Conservation (phyloP, 2,797 vertebrate species). For the Enteromius viviparus region DNA sequence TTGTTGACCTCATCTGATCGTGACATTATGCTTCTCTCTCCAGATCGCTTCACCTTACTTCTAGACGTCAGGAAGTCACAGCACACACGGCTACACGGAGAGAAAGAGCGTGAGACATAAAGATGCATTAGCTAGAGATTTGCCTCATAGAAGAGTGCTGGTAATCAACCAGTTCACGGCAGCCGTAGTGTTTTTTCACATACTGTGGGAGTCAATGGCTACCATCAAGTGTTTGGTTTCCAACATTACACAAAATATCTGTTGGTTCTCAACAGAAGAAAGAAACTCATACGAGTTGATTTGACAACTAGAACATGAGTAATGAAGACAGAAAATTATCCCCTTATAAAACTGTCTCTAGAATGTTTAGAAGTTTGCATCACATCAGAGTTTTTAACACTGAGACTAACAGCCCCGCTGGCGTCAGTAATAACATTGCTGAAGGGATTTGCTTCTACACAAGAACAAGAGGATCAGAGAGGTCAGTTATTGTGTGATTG, state of each 20-base stretch:
- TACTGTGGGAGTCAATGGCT: background rate
- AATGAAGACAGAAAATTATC: background rate
- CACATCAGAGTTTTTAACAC: background rate
- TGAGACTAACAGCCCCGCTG: background rate
- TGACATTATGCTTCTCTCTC: conserved; percentile 75
- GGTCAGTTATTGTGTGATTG: conserved; percentile 12
- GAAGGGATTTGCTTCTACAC: conserved; percentile 14
- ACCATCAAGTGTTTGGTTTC: background rate
- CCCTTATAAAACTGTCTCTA: background rate
- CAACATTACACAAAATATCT: background rate
- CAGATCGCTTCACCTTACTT: conserved; percentile 7
- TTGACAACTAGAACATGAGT: too few species aligned
- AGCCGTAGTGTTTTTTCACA: background rate
- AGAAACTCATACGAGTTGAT: background rate
- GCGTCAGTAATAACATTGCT: background rate
- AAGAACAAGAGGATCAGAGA: conserved; percentile 10
- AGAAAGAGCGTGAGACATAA: background rate
- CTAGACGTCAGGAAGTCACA: conserved; percentile 53
- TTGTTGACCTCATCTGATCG: conserved; percentile 88
- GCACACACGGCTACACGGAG: conserved; percentile 47
- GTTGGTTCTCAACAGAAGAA: background rate
- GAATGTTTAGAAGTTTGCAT: background rate
- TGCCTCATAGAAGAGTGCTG: background rate
- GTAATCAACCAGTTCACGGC: background rate
- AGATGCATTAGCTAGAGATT: too few species aligned